Evolutionary conservation across 2,797 vertebrate genomes (phyloP).

Genomic region (Saxicola maurus): DNA sequence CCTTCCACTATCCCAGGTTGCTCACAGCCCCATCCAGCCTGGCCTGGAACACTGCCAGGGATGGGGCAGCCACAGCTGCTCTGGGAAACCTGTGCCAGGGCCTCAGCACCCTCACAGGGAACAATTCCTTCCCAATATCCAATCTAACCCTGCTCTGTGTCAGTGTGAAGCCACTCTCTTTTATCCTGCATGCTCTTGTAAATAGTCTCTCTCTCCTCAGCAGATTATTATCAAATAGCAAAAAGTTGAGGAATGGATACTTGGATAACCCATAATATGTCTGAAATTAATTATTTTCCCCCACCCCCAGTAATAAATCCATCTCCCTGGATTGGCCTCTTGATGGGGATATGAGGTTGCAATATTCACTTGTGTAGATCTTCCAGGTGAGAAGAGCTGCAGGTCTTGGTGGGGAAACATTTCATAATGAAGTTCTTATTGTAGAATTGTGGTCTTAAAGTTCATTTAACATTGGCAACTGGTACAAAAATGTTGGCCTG

Average conservation of each 20-base stretch:
- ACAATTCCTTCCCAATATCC: rapidly evolving
- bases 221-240: not conserved
- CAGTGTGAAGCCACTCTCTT: not conserved
- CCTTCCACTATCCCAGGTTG: rapidly evolving
- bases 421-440: rapidly evolving
- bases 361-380: not conserved
- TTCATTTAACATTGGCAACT: not conserved
- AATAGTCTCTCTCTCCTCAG: not conserved
- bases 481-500: not conserved
- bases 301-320: not conserved
- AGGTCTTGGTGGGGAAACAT: not conserved
- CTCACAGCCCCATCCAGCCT: rapidly evolving
- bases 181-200: not conserved
- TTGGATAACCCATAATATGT: not conserved
- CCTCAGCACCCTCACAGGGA: rapidly evolving
- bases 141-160: rapidly evolving
- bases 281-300: not conserved
- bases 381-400: too few species aligned
- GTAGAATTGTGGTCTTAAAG: not conserved
- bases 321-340: not conserved
- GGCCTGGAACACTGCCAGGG: rapidly evolving
- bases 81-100: not conserved
- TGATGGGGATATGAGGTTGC: not conserved
- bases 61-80: not conserved
- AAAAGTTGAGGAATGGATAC: not conserved